Evolutionary conservation across 2,113 vertebrate species (phyloP), one percentile per base, ranked within the genome.

Genomic region (Stictonetta naevosa): DNA sequence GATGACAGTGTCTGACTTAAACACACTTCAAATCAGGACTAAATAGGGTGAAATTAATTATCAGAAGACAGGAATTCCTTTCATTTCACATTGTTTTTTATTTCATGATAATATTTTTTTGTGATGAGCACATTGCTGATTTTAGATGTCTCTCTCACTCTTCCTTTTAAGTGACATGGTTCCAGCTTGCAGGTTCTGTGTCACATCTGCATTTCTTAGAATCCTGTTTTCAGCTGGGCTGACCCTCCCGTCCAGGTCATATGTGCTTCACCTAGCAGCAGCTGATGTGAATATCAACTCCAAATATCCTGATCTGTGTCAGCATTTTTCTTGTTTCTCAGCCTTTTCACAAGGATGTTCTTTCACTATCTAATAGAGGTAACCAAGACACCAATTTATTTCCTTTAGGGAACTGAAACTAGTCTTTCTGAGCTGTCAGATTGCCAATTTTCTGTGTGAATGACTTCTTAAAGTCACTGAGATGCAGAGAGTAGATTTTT

Each of bases 381-480:
- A 92, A 66, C 73, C n/a, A 81, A 81, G 89, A 33, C 48, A 82
- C 64, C 60, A 84, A 87, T 88, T 93, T 93, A 78, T 89, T 86
- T 95, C 66, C 77, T 77, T 88, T 86, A 53, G 25, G 11, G 91
- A 94, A 60, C 73, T 34, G 33, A 93, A 90, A 84, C 48, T 15
- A 56, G 68, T 72, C 68, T 93, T 93, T 58, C 60, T 84, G 56
- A 89, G 73, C 77, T 89, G 68, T 94, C 69, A 86, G 69, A 95
- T 78, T 95, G 60, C 26, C 77, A 89, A 68, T 95, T 96, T 95
- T 92, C 66, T 68, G 20, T 89, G 48, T 48, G 83, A 96, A 93
- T 91, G 81, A 89, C 77, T 66, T 93, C 68, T 79, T 31, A 93
- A 96, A 86, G 58, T 86, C 62, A 79, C 84, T 79, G 81, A 95